Evolutionary conservation across 2,888 invertebrate genomes (phyloP), one percentile per base, ranked within the genome.

Genomic region (Phymatocera aterrima): DNA sequence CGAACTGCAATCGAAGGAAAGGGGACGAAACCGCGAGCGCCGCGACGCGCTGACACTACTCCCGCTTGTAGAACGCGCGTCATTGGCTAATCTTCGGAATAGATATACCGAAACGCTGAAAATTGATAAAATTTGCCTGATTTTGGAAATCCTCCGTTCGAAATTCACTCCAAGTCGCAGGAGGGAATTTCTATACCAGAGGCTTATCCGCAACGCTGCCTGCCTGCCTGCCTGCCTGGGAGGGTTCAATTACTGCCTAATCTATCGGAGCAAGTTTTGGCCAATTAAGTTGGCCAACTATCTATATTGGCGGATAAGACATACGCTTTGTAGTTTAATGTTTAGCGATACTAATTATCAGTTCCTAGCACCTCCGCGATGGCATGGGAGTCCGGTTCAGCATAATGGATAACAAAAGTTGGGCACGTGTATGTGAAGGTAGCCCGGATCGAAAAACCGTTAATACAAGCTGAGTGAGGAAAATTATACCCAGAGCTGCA

Each of bases 231-330:
- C 4, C 61, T 5, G 34, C n/a, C 8, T 4, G 34, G 8, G 6
- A 28, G 31, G 6, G 18, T 61, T 34, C 37, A 64, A 61, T 61
- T 61, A 61, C 34, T 34, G 34, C 6, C 18, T 61, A 31, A 37
- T 37, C 18, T 64, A 64, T 64, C 15, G 37, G 34, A 18, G 37
- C 10, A 37, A 64, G 61, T 64, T 64, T 61, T 64, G 6, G 61
- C 37, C 37, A 64, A 64, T 64, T 37, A 64, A 18, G 61, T 8
- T 64, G 0, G 34, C n/a, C n/a, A 64, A 37, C 61, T 64, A 37
- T n/a, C 34, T 57, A 46, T 54, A 4, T 64, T 37, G 37, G 61
- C 0, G 18, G 61, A 64, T 37, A 18, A 18, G n/a, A 18, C n/a
- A 64, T 2, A 34, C 3, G 61, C 61, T n/a, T 61, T 31, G 18